A percentile compares a stretch with the other conserved stretches of the same genome.
phyloP scores from a whole-genome alignment of 2,888 invertebrate species.

The Ceramica pisi region DNA sequence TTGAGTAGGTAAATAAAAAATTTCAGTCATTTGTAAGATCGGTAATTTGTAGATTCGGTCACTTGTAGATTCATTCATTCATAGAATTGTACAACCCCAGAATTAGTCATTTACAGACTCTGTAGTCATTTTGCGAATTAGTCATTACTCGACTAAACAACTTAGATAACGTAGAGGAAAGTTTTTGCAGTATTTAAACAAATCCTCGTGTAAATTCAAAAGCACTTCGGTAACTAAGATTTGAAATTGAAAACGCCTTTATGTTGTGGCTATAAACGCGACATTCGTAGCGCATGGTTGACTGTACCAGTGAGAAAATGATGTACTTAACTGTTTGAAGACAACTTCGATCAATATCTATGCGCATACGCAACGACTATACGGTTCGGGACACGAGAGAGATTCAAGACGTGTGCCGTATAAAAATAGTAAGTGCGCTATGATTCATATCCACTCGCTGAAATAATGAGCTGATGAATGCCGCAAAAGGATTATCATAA shows the following conservation, averaged over 20 bases:
- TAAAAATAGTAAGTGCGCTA: conserved; percentile 52
- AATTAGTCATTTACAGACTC: no score
- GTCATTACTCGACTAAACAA: no score
- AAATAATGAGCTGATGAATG: no score
- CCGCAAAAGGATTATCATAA: conserved; percentile 53
- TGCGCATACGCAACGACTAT: neutral
- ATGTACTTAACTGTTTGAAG: neutral
- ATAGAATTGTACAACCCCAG: no score
- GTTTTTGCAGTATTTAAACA: no score
- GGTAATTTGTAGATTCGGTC: no score
- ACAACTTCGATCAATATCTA: neutral
- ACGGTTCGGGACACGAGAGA: conserved; percentile 35
- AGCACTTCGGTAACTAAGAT: neutral
- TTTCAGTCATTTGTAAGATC: no score
- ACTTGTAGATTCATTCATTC: no score
- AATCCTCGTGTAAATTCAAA: neutral
- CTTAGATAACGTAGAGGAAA: no score
- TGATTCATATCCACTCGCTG: conserved; percentile 43
- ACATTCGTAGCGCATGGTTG: neutral
- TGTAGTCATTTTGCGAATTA: no score
- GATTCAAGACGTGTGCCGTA: conserved; percentile 23
- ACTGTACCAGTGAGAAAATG: neutral
- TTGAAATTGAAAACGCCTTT: neutral
- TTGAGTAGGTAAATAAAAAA: no score
- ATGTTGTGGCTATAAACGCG: neutral